phyloP scores from a whole-genome alignment of 2,113 vertebrate species.

The Nyctibius bracteatus region DNA sequence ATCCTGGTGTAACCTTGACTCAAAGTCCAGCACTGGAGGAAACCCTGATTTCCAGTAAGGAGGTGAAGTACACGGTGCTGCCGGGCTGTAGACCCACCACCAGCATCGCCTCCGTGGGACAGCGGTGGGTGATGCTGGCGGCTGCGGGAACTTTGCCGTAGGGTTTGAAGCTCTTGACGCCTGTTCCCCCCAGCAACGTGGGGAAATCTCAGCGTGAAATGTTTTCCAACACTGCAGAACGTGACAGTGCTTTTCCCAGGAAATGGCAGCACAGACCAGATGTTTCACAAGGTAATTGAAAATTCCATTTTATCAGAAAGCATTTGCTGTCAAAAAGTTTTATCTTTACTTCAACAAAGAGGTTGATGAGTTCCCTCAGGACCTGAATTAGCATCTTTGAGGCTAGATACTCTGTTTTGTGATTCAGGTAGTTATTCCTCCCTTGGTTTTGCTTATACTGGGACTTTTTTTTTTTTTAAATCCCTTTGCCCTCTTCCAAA shows the following conservation, averaged over 20 bases:
- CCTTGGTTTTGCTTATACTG: constrained; percentile 57
- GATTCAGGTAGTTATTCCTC: constrained; percentile 74
- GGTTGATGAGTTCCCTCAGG: constrained; percentile 77
- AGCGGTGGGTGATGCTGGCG: rapidly evolving
- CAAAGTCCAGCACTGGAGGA: not conserved
- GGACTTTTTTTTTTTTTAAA: constrained; percentile 31
- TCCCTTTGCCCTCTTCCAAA: constrained; percentile 45
- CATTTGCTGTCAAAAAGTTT: constrained; percentile 80
- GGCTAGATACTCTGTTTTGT: constrained; percentile 70
- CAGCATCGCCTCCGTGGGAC: rapidly evolving
- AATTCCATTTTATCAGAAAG: constrained; percentile 82
- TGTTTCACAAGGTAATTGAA: constrained; percentile 77
- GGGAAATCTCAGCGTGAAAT: constrained; percentile 36
- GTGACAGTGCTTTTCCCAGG: constrained; percentile 1
- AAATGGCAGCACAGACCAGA: constrained; percentile 66
- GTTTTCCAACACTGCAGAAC: constrained; percentile 49
- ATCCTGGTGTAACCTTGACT: not conserved
- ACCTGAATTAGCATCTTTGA: constrained; percentile 77
- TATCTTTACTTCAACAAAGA: constrained; percentile 81
- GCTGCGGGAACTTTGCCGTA: rapidly evolving
- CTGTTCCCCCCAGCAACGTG: not conserved
- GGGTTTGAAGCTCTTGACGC: not conserved
- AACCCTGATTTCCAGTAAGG: not conserved
- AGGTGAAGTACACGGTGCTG: rapidly evolving
- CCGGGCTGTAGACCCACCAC: not conserved